Percentiles rank a stretch among this genome's conserved stretches.
phyloP scores from a whole-genome alignment of 2,888 invertebrate genomes.

The Heteromurus nitidus region DNA sequence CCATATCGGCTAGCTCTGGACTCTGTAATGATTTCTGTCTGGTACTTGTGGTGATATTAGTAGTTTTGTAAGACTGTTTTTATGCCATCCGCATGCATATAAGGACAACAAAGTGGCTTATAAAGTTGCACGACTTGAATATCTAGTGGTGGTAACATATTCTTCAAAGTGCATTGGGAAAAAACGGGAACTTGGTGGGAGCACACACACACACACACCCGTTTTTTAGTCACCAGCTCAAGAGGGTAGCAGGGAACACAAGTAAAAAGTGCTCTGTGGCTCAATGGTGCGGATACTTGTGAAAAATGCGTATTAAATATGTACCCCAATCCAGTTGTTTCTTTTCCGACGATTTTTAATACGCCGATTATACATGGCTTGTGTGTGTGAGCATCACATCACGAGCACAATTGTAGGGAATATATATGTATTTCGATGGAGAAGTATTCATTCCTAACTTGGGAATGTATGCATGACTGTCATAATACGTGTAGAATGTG shows the following conservation, averaged over 20 bases:
- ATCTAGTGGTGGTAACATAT: neutral
- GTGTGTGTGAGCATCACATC: neutral
- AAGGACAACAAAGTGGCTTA: neutral
- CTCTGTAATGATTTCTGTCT: conserved; percentile 2
- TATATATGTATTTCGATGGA: no score
- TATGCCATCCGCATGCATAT: neutral
- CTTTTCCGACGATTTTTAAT: conserved; percentile 55
- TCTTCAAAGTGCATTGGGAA: no score
- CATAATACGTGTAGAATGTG: conserved; percentile 40
- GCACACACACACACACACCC: no score
- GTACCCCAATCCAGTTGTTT: conserved; percentile 35
- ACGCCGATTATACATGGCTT: conserved; percentile 48
- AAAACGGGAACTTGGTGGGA: no score
- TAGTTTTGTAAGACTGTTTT: neutral
- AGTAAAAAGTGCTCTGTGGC: no score
- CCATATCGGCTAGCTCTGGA: neutral
- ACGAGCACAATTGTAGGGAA: neutral
- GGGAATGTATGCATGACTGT: conserved; percentile 60
- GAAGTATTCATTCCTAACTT: conserved; percentile 28
- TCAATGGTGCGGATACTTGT: no score
- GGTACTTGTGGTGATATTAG: neutral
- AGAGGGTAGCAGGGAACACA: no score
- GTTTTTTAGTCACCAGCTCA: no score
- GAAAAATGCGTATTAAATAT: no score
- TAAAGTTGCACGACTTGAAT: neutral